Conservation (phyloP, 2,888 invertebrate species). For the Nymphalis c-album region DNA sequence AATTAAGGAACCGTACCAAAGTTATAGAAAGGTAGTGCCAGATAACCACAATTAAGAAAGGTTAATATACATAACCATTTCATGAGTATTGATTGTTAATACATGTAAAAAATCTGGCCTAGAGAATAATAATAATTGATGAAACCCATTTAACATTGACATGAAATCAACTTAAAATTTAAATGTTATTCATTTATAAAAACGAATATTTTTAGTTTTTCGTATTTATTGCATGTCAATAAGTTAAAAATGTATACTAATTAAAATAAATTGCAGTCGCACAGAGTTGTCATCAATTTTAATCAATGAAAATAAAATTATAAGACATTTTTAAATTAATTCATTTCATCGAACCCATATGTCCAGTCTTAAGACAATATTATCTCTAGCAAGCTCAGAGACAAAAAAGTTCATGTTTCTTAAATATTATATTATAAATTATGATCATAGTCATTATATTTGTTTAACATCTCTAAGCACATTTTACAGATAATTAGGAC, state of each 20-base stretch:
- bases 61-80: slow-evolving; percentile 2
- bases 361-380: not conserved
- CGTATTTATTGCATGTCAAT: no score
- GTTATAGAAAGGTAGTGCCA: not conserved
- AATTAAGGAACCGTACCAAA: not conserved
- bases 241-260: no score
- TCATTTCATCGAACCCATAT: not conserved
- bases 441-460: slow-evolving; percentile 14
- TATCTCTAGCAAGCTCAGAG: not conserved
- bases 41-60: not conserved
- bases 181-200: no score
- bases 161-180: no score
- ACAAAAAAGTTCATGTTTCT: not conserved
- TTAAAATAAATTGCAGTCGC: not conserved
- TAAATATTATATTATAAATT: not conserved
- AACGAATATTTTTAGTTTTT: no score
- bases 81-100: not conserved
- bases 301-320: not conserved
- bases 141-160: not conserved
- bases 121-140: no score
- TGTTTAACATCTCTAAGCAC: slow-evolving; percentile 10
- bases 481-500: slow-evolving; percentile 29
- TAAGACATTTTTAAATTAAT: not conserved
- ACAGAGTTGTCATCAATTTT: not conserved
- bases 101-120: not conserved